Conservation (phyloP, 2,888 invertebrate species). For the Subacronicta megacephala region DNA sequence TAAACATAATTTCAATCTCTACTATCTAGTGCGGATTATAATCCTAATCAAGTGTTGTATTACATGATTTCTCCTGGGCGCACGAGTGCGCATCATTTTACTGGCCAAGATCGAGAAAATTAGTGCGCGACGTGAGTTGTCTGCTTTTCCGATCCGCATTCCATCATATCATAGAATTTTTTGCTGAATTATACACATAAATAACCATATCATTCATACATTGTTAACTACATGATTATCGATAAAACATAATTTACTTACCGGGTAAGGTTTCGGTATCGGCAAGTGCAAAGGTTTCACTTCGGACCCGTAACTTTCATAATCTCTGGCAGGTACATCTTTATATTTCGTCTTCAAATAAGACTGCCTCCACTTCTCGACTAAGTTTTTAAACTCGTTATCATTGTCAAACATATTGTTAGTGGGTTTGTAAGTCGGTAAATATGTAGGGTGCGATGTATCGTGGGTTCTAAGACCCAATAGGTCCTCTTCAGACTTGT, state of each 20-base stretch:
- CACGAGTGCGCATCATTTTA: constrained; percentile 79
- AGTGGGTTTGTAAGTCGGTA: constrained; percentile 73
- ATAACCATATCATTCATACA: constrained; percentile 48
- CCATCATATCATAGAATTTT: constrained; percentile 75
- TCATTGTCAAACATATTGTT: constrained; percentile 72
- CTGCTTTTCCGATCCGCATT: constrained; percentile 87
- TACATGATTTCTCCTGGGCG: constrained; percentile 81
- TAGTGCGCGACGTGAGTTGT: constrained; percentile 84
- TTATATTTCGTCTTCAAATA: constrained; percentile 82
- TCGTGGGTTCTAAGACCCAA: constrained; percentile 82
- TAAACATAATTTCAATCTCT: constrained; percentile 4
- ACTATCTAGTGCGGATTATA: constrained; percentile 33
- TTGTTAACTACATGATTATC: constrained; percentile 48
- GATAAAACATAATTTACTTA: constrained; percentile 63
- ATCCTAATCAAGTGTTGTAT: constrained; percentile 66
- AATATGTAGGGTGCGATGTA: constrained; percentile 77
- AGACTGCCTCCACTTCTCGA: constrained; percentile 83
- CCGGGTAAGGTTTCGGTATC: constrained; percentile 82
- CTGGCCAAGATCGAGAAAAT: constrained; percentile 81
- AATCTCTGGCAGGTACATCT: constrained; percentile 72
- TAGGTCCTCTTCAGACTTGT: constrained; percentile 84
- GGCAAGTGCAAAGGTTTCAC: constrained; percentile 78
- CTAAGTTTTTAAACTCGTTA: constrained; percentile 77
- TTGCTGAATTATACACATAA: constrained; percentile 72
- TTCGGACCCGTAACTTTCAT: constrained; percentile 79